phyloP scores from a whole-genome alignment of 1,140 invertebrate genomes.

The Scaptomyza montana region DNA sequence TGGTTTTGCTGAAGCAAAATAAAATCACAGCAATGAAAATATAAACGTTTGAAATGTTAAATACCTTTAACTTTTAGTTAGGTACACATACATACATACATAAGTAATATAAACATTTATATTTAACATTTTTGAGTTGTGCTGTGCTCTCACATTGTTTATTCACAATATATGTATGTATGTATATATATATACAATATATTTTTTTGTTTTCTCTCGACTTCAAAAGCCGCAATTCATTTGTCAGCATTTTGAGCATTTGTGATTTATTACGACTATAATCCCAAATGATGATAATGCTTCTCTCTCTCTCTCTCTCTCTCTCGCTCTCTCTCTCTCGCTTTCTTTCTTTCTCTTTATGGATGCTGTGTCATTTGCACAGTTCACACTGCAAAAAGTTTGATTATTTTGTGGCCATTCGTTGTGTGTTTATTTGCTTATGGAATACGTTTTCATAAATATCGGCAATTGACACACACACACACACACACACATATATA shows the following conservation, averaged over 20 bases:
- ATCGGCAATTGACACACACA: conserved; percentile 47
- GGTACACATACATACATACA: too few relatives aligned
- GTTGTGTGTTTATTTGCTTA: conserved; percentile 38
- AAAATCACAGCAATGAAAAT: too few relatives aligned
- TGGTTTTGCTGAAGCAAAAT: neutral
- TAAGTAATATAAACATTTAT: too few relatives aligned
- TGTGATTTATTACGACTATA: conserved; percentile 12
- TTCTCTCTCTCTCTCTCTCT: neutral
- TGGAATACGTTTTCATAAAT: conserved; percentile 44
- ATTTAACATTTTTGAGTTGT: neutral
- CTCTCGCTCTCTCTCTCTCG: neutral
- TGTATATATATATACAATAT: neutral
- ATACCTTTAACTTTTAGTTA: too few relatives aligned
- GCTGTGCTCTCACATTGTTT: neutral
- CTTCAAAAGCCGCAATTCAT: conserved; percentile 3
- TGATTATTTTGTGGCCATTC: conserved; percentile 39
- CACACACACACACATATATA: conserved; percentile 6
- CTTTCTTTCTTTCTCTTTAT: neutral
- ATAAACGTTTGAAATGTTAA: too few relatives aligned
- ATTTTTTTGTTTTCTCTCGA: neutral
- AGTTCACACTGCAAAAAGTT: neutral
- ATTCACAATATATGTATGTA: conserved; percentile 2
- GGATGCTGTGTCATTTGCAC: conserved; percentile 3
- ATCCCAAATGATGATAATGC: conserved; percentile 15
- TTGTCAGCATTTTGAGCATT: conserved; percentile 20